Base-by-base conservation (phyloP, 2,797 vertebrate genomes). In the Chelmon rostratus region DNA sequence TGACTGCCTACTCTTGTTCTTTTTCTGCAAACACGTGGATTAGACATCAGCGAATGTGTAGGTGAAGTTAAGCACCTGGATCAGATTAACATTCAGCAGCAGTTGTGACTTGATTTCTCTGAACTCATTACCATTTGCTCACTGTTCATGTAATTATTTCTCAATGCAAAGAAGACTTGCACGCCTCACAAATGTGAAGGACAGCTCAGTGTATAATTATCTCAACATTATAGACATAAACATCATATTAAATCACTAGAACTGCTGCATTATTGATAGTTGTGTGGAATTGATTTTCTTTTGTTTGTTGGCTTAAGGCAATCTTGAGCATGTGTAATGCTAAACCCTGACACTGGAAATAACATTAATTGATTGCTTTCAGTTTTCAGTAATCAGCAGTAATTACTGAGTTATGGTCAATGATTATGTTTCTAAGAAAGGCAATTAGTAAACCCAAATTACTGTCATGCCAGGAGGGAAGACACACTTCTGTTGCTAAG, bases 11-110 rank as follows among this genome's bases (percentile, higher is more conserved):
- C 75, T 77, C 68, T 75, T 76, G 47, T 70, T 81, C 72, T 56
- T 78, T 79, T 59, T 54, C 50, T 71, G 42, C 64, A 47, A 53
- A 86, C 73, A 53, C 33, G 2, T 65, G 70, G 70, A 83, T 89
- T 56, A 81, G 68, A 47, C 79, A 37, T 68, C 57, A 12, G 40
- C 46, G 71, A 78, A 71, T 76, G 70, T 75, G 79, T 75, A 65
- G 79, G 76, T 83, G 83, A 68, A 75, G 59, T 78, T 63, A 81
- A 84, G 72, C 74, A 75, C 86, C 65, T 78, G 79, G 25, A 82
- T 84, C 80, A 81, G 57, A 79, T 88, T 78, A 65, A 66, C 46
- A 87, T 87, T 81, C 79, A 68, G 63, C 59, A 3, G 44, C 57
- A 25, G 57, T 78, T 78, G 59, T 35, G 49, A 68, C 57, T 72